These are phyloP conservation scores for Ips nitidus DNA, from an alignment of 1,140 invertebrate species.

Conservation along the genomic window DNA sequence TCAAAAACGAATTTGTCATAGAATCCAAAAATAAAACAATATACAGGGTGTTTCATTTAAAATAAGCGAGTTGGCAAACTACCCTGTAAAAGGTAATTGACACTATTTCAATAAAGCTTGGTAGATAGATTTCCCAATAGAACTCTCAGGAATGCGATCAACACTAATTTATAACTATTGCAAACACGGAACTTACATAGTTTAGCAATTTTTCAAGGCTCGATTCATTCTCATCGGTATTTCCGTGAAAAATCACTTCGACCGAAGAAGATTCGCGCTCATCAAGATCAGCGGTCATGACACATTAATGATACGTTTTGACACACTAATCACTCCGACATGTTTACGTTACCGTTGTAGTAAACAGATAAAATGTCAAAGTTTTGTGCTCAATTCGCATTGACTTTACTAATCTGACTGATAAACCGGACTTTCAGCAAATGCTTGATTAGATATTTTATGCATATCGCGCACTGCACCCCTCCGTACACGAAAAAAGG, in stretches of 20 bases:
- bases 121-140: not conserved
- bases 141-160: not conserved
- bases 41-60: not conserved
- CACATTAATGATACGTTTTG: not conserved
- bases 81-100: not conserved
- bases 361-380: not conserved
- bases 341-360: not conserved
- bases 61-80: not conserved
- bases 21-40: no score
- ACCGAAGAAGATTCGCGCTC: not conserved
- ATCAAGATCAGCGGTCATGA: not conserved
- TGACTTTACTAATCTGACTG: not conserved
- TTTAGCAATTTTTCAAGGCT: slow-evolving; percentile 4
- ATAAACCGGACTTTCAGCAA: not conserved
- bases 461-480: no score
- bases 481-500: no score
- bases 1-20: no score
- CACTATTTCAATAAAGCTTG: not conserved
- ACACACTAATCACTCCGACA: not conserved
- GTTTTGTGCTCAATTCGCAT: not conserved
- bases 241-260: slow-evolving; percentile 15
- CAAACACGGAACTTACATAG: not conserved
- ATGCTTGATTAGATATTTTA: no score
- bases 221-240: not conserved
- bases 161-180: not conserved